These are phyloP conservation scores for Cyprinella venusta DNA, from an alignment of 2,797 vertebrate genomes.

Conservation along the genomic window DNA sequence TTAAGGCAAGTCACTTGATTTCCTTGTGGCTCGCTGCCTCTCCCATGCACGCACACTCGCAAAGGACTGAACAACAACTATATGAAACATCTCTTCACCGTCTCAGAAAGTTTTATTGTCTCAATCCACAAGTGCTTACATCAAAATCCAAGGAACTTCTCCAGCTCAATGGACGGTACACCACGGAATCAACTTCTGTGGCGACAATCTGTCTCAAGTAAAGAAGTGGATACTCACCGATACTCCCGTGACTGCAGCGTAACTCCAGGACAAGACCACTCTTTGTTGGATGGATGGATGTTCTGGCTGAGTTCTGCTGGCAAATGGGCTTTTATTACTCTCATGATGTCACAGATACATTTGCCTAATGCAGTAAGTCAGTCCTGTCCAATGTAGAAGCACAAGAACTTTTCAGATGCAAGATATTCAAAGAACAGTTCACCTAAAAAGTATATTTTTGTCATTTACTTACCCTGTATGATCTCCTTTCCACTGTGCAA, in stretches of 20 bases:
- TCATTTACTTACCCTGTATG: background rate
- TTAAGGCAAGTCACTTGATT: slow-evolving; percentile 79
- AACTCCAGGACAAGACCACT: slow-evolving; percentile 53
- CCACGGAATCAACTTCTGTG: slow-evolving; percentile 10
- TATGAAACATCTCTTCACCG: slow-evolving; percentile 19
- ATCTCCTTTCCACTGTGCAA: background rate
- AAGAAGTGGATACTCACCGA: slow-evolving; percentile 51
- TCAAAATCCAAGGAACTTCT: background rate
- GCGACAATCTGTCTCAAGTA: background rate
- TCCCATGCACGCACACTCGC: slow-evolving; percentile 60
- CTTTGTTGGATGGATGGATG: slow-evolving; percentile 51
- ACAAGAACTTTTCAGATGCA: slow-evolving; percentile 1
- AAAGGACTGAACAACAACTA: slow-evolving; percentile 19
- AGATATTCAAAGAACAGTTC: background rate
- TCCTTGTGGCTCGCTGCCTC: slow-evolving; percentile 74
- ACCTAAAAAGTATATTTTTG: background rate
- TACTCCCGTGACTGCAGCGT: slow-evolving; percentile 54
- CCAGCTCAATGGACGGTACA: background rate
- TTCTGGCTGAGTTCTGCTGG: slow-evolving; percentile 45
- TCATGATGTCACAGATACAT: slow-evolving; percentile 80
- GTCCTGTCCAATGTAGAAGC: slow-evolving; percentile 53
- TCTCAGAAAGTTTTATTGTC: slow-evolving; percentile 8
- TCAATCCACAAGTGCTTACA: background rate
- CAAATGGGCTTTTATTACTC: slow-evolving; percentile 49
- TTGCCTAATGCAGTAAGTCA: slow-evolving; percentile 76